Evolutionary conservation across 2,888 invertebrate species (phyloP).

Genomic region (Andrena flavipes): DNA sequence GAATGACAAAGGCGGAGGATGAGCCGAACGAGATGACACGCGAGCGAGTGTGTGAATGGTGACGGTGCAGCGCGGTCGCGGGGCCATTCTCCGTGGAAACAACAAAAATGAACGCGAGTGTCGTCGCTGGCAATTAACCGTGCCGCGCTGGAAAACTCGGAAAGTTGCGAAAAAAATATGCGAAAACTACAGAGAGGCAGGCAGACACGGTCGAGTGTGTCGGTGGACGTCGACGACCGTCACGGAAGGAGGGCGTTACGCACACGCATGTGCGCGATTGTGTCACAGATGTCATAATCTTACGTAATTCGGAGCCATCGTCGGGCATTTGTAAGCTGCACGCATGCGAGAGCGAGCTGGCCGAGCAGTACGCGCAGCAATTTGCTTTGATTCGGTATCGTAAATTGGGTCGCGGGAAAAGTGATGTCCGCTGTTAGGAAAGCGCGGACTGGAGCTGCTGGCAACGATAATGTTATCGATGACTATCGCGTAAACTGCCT

Average conservation of each 20-base stretch:
- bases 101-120: slow-evolving; percentile 39
- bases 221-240: slow-evolving; percentile 64
- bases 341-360: slow-evolving; percentile 71
- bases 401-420: slow-evolving; percentile 75
- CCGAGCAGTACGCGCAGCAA: slow-evolving; percentile 75
- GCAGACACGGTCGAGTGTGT: slow-evolving; percentile 16
- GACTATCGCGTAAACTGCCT: neutral
- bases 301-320: slow-evolving; percentile 78
- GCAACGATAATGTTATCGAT: slow-evolving; percentile 6
- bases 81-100: slow-evolving; percentile 40
- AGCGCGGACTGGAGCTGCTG: neutral
- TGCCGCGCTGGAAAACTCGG: slow-evolving; percentile 68
- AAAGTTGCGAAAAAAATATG: slow-evolving; percentile 77
- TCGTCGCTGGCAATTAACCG: slow-evolving; percentile 60
- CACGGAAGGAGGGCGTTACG: slow-evolving; percentile 80
- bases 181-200: neutral
- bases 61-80: slow-evolving; percentile 61
- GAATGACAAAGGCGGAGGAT: slow-evolving; percentile 47
- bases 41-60: slow-evolving; percentile 67
- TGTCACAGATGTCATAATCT: slow-evolving; percentile 84
- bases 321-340: slow-evolving; percentile 77
- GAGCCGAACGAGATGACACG: slow-evolving; percentile 51
- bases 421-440: slow-evolving; percentile 63
- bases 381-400: slow-evolving; percentile 78
- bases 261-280: slow-evolving; percentile 77